phyloP scores from a whole-genome alignment of 2,888 invertebrate species.

The Stenichneumon culpator region DNA sequence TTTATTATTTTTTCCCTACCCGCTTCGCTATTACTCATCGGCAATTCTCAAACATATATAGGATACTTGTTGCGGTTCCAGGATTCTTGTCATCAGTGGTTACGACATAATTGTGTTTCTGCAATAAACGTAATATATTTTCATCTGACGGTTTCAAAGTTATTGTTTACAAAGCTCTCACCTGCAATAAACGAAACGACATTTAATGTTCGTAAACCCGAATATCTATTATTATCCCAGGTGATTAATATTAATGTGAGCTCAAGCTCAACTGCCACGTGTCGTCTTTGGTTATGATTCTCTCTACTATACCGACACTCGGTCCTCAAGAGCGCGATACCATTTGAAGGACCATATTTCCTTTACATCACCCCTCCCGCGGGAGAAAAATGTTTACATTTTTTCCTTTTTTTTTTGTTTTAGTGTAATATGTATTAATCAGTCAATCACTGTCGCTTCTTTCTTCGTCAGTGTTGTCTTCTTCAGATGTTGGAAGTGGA shows the following conservation, averaged over 20 bases:
- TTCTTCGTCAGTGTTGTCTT: constrained; percentile 14
- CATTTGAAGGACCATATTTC: background rate
- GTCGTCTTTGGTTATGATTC: background rate
- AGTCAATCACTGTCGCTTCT: background rate
- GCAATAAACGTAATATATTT: background rate
- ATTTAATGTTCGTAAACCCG: constrained; percentile 4
- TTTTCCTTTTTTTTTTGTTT: too few relatives aligned
- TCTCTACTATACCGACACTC: background rate
- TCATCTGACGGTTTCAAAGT: background rate
- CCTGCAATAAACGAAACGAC: constrained; percentile 11
- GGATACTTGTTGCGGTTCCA: too few relatives aligned
- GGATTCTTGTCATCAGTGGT: too few relatives aligned
- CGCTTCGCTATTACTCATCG: too few relatives aligned
- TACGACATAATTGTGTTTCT: background rate
- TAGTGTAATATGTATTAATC: too few relatives aligned
- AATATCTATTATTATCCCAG: too few relatives aligned
- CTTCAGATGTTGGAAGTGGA: constrained; percentile 8
- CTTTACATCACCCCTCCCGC: too few relatives aligned
- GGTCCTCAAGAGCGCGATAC: background rate
- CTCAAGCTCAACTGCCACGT: background rate
- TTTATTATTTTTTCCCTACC: too few relatives aligned
- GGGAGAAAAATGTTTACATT: too few relatives aligned
- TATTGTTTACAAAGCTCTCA: background rate
- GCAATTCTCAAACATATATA: too few relatives aligned
- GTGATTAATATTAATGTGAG: too few relatives aligned